Evolutionary conservation across 1,140 invertebrate species (phyloP).

Genomic region (Rhagoletis pomonella): DNA sequence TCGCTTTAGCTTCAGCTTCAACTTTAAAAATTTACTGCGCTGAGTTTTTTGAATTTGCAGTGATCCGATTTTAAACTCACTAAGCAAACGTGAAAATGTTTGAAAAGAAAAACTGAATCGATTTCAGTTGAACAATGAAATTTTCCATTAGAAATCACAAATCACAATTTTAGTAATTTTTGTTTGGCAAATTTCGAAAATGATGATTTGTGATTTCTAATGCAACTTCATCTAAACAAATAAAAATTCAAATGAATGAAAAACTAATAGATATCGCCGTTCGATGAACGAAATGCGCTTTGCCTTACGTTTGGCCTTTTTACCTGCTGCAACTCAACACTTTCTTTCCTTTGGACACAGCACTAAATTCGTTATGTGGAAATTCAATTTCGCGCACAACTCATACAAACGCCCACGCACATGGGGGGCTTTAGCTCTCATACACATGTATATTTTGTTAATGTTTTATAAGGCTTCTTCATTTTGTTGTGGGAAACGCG

Average conservation of each 20-base stretch:
- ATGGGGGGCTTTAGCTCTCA: background rate
- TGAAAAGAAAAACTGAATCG: background rate
- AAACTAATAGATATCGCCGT: constrained; percentile 10
- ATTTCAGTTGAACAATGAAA: background rate
- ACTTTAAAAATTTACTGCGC: background rate
- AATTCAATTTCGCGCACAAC: background rate
- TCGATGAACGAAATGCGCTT: background rate
- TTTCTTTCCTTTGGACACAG: background rate
- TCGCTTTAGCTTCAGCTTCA: background rate
- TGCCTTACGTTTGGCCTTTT: constrained; percentile 33
- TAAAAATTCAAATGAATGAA: constrained; percentile 19
- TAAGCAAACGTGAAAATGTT: background rate
- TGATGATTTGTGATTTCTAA: constrained; percentile 42
- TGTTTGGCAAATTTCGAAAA: background rate
- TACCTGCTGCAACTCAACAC: constrained; percentile 36
- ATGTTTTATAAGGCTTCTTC: constrained; percentile 30
- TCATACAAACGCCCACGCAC: background rate
- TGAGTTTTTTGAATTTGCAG: background rate
- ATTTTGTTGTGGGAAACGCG: background rate
- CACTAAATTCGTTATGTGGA: background rate
- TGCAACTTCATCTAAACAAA: background rate
- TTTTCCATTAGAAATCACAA: constrained; percentile 1
- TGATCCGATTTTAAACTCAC: background rate
- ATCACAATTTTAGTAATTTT: constrained; percentile 31
- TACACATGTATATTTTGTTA: background rate